A percentile compares a stretch with the other conserved stretches of the same genome.
These are phyloP conservation scores for Diabrotica undecimpunctata DNA, from an alignment of 1,140 invertebrate genomes.

Conservation along the genomic window DNA sequence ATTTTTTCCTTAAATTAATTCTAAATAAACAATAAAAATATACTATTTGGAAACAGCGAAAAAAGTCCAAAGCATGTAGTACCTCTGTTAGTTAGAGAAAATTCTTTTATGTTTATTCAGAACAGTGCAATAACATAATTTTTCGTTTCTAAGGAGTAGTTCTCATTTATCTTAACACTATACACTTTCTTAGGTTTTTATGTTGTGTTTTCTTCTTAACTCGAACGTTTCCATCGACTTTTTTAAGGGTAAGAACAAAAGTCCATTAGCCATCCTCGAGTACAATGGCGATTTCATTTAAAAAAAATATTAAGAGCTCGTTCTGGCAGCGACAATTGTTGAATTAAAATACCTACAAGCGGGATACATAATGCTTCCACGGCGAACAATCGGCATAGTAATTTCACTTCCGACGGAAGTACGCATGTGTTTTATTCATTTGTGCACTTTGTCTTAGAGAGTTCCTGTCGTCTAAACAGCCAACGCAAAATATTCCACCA, in stretches of 20 bases:
- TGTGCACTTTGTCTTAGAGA: not conserved
- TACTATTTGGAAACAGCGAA: too few relatives aligned
- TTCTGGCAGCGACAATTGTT: slow-evolving; percentile 10
- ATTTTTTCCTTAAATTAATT: too few relatives aligned
- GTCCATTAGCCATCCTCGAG: slow-evolving; percentile 4
- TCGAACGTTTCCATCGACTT: too few relatives aligned
- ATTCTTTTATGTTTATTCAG: too few relatives aligned
- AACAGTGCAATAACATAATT: too few relatives aligned
- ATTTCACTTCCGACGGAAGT: slow-evolving; percentile 15
- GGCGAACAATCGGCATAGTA: slow-evolving; percentile 8
- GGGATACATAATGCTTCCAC: not conserved
- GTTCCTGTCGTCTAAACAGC: not conserved
- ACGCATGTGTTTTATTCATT: slow-evolving; percentile 6
- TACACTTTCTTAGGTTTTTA: too few relatives aligned
- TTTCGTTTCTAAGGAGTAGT: too few relatives aligned
- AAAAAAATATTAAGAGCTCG: slow-evolving; percentile 4
- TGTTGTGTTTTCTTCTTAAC: too few relatives aligned
- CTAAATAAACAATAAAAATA: too few relatives aligned
- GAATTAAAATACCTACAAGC: slow-evolving; percentile 9
- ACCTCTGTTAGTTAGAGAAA: too few relatives aligned
- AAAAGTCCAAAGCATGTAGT: too few relatives aligned
- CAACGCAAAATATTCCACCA: not conserved
- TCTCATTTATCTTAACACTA: too few relatives aligned
- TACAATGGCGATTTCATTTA: slow-evolving; percentile 4
- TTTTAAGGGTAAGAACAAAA: slow-evolving; percentile 1